A percentile compares a stretch with the other conserved stretches of the same genome.
Conservation (phyloP, 2,797 vertebrate species). For the Miopithecus talapoin region DNA sequence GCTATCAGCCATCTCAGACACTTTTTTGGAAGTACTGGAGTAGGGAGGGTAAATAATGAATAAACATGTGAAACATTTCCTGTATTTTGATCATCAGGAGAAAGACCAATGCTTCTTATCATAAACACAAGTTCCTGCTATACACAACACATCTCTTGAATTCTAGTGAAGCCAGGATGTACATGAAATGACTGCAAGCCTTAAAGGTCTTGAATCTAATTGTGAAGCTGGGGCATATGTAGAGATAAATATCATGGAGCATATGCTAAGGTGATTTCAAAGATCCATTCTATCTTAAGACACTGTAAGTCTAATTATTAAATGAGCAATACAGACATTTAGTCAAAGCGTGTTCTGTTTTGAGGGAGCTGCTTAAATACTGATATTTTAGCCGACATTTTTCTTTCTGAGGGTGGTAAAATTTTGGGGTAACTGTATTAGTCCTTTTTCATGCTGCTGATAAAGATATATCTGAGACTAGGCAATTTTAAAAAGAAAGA, state of each 20-base stretch:
- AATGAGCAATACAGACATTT: background rate
- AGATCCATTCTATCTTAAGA: background rate
- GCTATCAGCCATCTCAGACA: background rate
- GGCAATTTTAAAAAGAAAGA: background rate
- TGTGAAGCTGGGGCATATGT: background rate
- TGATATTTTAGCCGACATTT: background rate
- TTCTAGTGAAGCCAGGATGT: background rate
- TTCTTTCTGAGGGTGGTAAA: background rate
- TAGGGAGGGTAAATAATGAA: background rate
- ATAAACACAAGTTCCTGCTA: background rate
- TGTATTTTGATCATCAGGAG: background rate
- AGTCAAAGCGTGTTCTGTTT: background rate
- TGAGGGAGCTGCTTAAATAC: background rate
- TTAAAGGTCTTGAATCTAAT: background rate
- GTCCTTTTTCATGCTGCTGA: background rate
- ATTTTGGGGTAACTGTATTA: background rate
- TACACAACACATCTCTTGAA: background rate
- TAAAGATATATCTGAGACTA: background rate
- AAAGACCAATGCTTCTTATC: background rate
- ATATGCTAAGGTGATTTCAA: slow-evolving; percentile 13
- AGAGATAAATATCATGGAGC: background rate
- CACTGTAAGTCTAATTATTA: background rate
- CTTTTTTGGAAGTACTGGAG: background rate
- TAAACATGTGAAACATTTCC: background rate
- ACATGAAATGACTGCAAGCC: background rate